These are phyloP conservation scores for Eulemur albifrons DNA, from an alignment of 2,797 vertebrate genomes.

Conservation along the genomic window DNA sequence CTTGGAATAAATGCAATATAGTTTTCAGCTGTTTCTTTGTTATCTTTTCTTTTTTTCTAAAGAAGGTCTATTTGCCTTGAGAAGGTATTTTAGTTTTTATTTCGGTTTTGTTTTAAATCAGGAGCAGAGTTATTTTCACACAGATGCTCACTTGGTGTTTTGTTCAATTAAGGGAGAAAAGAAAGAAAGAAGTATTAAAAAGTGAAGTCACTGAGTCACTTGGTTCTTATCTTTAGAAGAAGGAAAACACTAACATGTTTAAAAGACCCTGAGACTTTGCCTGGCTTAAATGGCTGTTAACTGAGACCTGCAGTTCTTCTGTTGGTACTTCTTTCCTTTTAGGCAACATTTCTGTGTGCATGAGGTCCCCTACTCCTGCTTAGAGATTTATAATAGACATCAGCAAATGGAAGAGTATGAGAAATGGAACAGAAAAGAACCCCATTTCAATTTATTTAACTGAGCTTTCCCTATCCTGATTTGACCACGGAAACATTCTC, in stretches of 20 bases:
- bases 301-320: background rate
- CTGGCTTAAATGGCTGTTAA: background rate
- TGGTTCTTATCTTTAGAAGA: background rate
- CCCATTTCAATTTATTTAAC: background rate
- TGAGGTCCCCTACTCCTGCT: background rate
- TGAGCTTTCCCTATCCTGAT: background rate
- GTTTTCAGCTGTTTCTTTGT: background rate
- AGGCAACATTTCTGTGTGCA: background rate
- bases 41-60: slow-evolving; percentile 38
- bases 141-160: background rate
- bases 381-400: background rate
- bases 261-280: background rate
- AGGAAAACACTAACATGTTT: background rate
- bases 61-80: background rate
- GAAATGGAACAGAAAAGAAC: background rate
- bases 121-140: background rate
- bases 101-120: background rate
- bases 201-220: background rate
- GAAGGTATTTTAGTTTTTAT: background rate
- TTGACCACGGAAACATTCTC: background rate
- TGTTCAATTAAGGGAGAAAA: background rate
- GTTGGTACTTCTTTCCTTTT: background rate
- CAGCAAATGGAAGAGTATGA: background rate
- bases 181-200: background rate
- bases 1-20: background rate